phyloP scores from a whole-genome alignment of 1,140 invertebrate species.

The Cherax destructor region DNA sequence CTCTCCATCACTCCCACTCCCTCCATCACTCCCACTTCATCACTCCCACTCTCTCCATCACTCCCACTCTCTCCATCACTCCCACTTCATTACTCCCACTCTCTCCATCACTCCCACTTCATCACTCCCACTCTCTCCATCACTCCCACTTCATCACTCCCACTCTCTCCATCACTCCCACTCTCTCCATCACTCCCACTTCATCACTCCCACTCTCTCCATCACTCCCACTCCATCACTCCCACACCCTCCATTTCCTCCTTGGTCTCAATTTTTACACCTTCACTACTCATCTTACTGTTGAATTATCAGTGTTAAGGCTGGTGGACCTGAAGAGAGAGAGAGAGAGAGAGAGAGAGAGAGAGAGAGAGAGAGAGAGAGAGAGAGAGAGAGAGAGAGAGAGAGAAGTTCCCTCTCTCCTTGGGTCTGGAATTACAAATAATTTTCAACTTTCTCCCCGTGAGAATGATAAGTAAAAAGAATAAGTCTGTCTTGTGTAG shows the following conservation, averaged over 20 bases:
- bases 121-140: not conserved
- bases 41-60: no score
- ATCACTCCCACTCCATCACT: not conserved
- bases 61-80: not conserved
- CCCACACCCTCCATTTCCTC: not conserved
- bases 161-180: no score
- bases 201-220: not conserved
- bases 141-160: no score
- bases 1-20: no score
- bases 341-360: not conserved
- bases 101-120: not conserved
- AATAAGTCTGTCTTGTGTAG: not conserved
- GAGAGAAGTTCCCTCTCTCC: no score
- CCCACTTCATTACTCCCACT: no score
- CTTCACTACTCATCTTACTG: not conserved
- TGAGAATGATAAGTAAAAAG: not conserved
- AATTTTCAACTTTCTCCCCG: not conserved
- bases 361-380: conserved; percentile 2
- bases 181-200: not conserved
- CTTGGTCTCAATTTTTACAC: not conserved
- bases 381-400: no score
- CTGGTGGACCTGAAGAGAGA: not conserved
- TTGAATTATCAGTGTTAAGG: not conserved
- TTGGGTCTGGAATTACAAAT: not conserved
- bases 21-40: no score